Evolutionary conservation across 2,113 vertebrate species (phyloP), one percentile per base, ranked within the genome.

Genomic region (Hemicordylus capensis): DNA sequence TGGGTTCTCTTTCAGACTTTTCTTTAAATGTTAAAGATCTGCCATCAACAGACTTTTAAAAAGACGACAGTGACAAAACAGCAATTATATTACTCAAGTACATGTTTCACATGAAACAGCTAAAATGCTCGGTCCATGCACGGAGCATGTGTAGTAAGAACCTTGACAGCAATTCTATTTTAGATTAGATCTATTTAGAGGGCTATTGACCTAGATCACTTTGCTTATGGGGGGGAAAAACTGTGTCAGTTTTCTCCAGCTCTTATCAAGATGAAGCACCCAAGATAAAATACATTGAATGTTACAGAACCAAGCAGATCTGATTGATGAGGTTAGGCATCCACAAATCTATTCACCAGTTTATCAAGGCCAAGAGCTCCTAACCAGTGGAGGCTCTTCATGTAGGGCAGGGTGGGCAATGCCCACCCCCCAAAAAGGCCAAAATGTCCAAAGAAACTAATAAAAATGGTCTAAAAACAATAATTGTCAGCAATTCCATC

Each of bases 171-270:
- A 17, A 20, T 73, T 44, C 70, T 48, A 28, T 78, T 46, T 63
- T 66, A 7, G 67, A 75, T 51, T 63, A 64, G 78, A 56, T 83
- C 58, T 5, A 1, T 15, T 82, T 81, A 56, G 31, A 58, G 67
- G 48, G 11, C 1, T 75, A 89, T 89, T 85, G 78, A 56, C 73
- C 69, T 64, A 28, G 58, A 74, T 7, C 20, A 3, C 66, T 76
- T n/a, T 59, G 31, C 89, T 90, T 88, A 1, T 42, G 85, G 83
- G 76, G 81, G 20, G 44, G 48, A 54, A n/a, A 39, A 8, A 20
- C 15, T 2, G 48, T 85, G 87, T 54, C 51, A 69, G 37, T 51
- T 39, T 22, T 24, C 64, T 70, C 74, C 64, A 75, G 81, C 31
- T 44, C 42, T 63, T 75, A 64, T 59, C 44, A 63, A 58, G 37